These are phyloP conservation scores for Invenusta paracnida DNA, from an alignment of 2,888 invertebrate species.

Conservation along the genomic window DNA sequence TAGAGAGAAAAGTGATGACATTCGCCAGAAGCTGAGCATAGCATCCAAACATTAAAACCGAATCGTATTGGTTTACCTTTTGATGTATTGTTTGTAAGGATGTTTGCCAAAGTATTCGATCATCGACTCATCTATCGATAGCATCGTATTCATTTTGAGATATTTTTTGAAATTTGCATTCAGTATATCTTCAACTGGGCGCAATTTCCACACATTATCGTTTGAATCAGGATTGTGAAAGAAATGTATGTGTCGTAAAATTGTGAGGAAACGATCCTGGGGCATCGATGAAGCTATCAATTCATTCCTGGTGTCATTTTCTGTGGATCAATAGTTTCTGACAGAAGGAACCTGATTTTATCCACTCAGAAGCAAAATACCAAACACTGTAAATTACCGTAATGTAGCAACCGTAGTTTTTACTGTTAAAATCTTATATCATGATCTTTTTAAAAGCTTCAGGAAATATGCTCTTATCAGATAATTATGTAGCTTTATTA, in stretches of 20 bases:
- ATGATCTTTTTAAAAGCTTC: no score
- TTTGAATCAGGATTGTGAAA: not conserved
- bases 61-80: not conserved
- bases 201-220: not conserved
- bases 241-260: not conserved
- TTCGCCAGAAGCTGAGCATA: not conserved
- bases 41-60: not conserved
- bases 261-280: no score
- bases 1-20: not conserved
- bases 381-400: no score
- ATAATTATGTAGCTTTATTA: no score
- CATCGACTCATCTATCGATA: slow-evolving; percentile 29
- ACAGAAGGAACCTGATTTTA: no score
- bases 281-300: not conserved
- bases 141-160: not conserved
- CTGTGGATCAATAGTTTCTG: no score
- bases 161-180: not conserved
- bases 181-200: not conserved
- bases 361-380: no score
- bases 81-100: not conserved
- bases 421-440: no score
- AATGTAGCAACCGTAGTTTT: no score
- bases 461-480: no score
- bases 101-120: slow-evolving; percentile 3
- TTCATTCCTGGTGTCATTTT: not conserved